Percentiles rank a stretch among this genome's conserved stretches.
Evolutionary conservation across 2,113 vertebrate genomes (phyloP).

Genomic region (Cyprinodon variegatus): DNA sequence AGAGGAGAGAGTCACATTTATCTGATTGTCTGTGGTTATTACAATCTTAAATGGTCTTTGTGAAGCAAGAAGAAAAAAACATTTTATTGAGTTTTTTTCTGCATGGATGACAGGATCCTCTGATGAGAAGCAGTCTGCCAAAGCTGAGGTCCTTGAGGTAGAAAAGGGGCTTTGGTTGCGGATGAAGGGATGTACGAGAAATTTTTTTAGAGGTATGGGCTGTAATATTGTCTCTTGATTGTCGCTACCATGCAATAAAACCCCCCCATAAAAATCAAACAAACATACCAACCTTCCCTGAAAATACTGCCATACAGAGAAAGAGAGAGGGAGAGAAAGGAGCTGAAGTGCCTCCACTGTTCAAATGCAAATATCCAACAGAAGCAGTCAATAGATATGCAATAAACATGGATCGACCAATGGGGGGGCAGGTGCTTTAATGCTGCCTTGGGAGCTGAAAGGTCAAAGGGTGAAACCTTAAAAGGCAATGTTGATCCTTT

Average conservation of each 20-base stretch:
- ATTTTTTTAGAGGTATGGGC: conserved; percentile 57
- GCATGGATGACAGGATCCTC: conserved; percentile 7
- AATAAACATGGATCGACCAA: conserved; percentile 55
- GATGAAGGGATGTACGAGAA: conserved; percentile 45
- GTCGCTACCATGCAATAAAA: conserved; percentile 59
- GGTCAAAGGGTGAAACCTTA: conserved; percentile 67
- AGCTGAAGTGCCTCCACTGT: conserved; percentile 48
- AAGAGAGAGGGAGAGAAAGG: background rate
- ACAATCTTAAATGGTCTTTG: conserved; percentile 25
- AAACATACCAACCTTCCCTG: conserved; percentile 37
- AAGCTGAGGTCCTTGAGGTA: conserved; percentile 63
- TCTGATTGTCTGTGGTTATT: conserved; percentile 62
- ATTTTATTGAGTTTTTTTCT: conserved; percentile 16
- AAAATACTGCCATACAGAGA: conserved; percentile 26
- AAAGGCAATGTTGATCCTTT: conserved; percentile 61
- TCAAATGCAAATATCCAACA: conserved; percentile 65
- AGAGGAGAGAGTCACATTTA: conserved; percentile 23
- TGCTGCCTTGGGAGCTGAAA: conserved; percentile 51
- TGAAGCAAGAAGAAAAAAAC: conserved; percentile 22
- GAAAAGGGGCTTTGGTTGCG: conserved; percentile 40
- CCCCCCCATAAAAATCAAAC: conserved; percentile 10
- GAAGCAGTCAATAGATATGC: conserved; percentile 45
- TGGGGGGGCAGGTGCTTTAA: conserved; percentile 48
- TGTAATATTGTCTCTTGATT: conserved; percentile 63
- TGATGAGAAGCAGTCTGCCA: conserved; percentile 20